Base-by-base conservation (phyloP, 2,113 vertebrate genomes). In the Chloropsis cyanopogon region DNA sequence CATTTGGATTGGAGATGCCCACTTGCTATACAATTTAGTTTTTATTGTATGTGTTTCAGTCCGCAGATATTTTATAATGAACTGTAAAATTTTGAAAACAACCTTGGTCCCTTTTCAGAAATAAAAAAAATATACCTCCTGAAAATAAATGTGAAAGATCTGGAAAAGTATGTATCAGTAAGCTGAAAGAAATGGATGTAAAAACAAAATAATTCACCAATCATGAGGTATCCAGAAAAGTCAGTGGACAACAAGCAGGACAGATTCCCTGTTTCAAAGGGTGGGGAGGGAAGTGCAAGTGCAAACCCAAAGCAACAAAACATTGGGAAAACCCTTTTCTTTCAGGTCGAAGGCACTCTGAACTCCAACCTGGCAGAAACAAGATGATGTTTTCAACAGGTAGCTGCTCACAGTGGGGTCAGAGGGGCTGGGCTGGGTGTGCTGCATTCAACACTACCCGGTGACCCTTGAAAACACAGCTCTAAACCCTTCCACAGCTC, bases 391-490 rank as follows among this genome's bases (percentile, higher is more conserved):
- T 42, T 50, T 18, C 82, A 68, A 37, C 8, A 92, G 95, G 92
- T 96, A 76, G 65, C 20, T 86, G 57, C 21, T 61, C 50, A 11
- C 47, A 23, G 35, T 8, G 3, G 26, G 39, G 33, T 1, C 3
- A 47, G 69, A 39, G 79, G 35, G 41, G 29, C 47, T 33, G 52
- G 60, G 64, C 37, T 65, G 77, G 44, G 14, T 2, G 9, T 35
- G 63, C 50, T 63, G 72, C 54, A 42, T 28, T 71, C 73, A 33
- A 0, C 12, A 44, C 47, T 71, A 46, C 3, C 0, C 12, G 35
- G 47, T 4, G 3, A 25, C 39, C 1, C 0, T 14, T 18, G 25
- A 39, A 68, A 54, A 37, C 0, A 0, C 52, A 66, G 53, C 66
- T 66, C 28, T 20, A 31, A 88, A 35, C 31, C 31, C 39, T 37